Evolutionary conservation across 2,797 vertebrate genomes (phyloP), one percentile per base, ranked within the genome.

Genomic region (Poecilia picta): DNA sequence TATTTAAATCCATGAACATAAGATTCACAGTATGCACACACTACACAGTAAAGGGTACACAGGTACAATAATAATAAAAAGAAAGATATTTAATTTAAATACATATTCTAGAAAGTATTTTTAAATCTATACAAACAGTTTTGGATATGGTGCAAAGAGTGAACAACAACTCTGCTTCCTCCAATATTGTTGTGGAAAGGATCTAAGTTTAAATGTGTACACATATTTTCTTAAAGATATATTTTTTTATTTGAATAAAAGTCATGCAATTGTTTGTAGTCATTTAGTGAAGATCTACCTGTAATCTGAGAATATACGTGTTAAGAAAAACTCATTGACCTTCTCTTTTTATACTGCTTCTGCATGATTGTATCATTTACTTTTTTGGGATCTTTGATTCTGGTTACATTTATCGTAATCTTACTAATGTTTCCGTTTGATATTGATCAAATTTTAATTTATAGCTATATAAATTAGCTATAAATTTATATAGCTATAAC

Each of bases 381-480:
- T 53, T 53, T 53, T 53, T 53, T 25, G 8, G 23, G 23, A 18
- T 53, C 51, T 25, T 25, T 53, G 8, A 2, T 53, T 53, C 51
- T 43, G n/a, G 11, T 23, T 70, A 75, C 3, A 64, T 51, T 59
- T 18, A n/a, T 78, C 6, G 51, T 68, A 72, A 25, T 41, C 23
- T 33, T 15, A 47, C 53, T 73, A 0, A 51, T 1, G 25, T 79
- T 49, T 43, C 3, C 12, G 46, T 81, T 74, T 62, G 72, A 83
- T 49, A 75, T 41, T 76, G 12, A 75, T 83, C 23, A 71, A 23
- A 41, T 41, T 71, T 71, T n/a, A 0, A 71, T 71, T 43, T 71
- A 71, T 43, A 45, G 45, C 41, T n/a, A 71, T 8, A 33, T 33
- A 33, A 3, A 33, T 33, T 33, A 33, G 33, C 33, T 33, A 33